Evolutionary conservation across 2,888 invertebrate genomes (phyloP).

Genomic region (Xiphydria camelus): DNA sequence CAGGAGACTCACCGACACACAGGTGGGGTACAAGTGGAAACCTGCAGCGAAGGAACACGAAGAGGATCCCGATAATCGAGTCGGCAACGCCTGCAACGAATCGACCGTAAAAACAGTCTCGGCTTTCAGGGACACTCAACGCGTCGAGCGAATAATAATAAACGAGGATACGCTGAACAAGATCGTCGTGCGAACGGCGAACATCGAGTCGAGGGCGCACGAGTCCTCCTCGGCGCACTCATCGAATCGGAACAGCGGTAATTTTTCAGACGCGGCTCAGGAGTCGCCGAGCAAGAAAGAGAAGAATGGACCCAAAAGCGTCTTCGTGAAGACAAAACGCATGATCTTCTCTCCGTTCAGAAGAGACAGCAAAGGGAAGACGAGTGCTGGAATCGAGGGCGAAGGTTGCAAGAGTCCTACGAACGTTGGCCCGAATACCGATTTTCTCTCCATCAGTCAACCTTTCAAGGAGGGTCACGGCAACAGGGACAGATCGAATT

Average conservation of each 20-base stretch:
- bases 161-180: constrained; percentile 45
- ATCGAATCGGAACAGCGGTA: neutral
- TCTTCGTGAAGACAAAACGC: constrained; percentile 79
- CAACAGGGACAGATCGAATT: constrained; percentile 25
- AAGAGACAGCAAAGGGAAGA: constrained; percentile 55
- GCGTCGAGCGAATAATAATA: constrained; percentile 39
- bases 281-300: constrained; percentile 15
- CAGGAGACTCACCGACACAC: constrained; percentile 37
- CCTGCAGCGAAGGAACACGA: constrained; percentile 5
- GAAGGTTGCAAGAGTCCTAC: neutral
- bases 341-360: constrained; percentile 78
- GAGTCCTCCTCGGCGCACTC: neutral
- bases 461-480: neutral
- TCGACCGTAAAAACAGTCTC: constrained; percentile 23
- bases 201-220: constrained; percentile 13
- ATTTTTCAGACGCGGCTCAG: neutral
- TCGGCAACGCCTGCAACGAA: constrained; percentile 4
- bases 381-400: neutral
- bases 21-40: constrained; percentile 35
- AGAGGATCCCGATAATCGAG: neutral
- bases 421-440: too few species aligned
- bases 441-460: neutral
- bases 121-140: constrained; percentile 25
- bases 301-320: constrained; percentile 58
- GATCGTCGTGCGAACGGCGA: constrained; percentile 44